These are phyloP conservation scores for Drosophila limbata DNA, from an alignment of 2,888 invertebrate species.

Conservation along the genomic window DNA sequence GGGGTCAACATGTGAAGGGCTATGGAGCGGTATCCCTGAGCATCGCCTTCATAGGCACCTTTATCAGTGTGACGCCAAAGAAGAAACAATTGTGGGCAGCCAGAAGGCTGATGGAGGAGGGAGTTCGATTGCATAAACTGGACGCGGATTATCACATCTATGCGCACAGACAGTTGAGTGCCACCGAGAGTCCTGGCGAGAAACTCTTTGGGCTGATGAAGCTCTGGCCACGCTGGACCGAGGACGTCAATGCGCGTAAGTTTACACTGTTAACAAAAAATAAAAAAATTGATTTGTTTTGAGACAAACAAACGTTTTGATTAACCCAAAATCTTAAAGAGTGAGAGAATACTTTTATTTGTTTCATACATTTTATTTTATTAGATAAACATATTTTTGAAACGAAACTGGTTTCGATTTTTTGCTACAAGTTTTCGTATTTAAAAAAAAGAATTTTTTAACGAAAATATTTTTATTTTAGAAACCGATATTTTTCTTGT, in stretches of 20 bases:
- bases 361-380: too few relatives aligned
- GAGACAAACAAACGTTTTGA: too few relatives aligned
- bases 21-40: constrained; percentile 90
- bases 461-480: too few relatives aligned
- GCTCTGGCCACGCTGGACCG: constrained; percentile 89
- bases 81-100: constrained; percentile 87
- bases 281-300: too few relatives aligned
- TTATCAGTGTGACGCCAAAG: constrained; percentile 84
- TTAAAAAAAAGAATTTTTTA: too few relatives aligned
- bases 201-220: constrained; percentile 88
- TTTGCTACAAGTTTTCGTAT: too few relatives aligned
- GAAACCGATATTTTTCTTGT: too few relatives aligned
- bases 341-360: too few relatives aligned
- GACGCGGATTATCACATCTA: constrained; percentile 89
- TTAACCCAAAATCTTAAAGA: too few relatives aligned
- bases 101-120: constrained; percentile 88
- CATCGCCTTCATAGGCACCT: constrained; percentile 91
- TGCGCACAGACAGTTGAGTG: constrained; percentile 89
- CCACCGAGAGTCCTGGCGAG: constrained; percentile 90
- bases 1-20: constrained; percentile 89
- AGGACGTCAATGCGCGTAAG: constrained; percentile 57
- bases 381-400: too few relatives aligned
- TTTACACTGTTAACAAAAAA: not conserved
- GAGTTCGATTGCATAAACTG: constrained; percentile 88
- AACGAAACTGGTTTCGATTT: too few relatives aligned